These are phyloP conservation scores for Serinus canaria DNA, from an alignment of 2,113 vertebrate species.

Conservation along the genomic window DNA sequence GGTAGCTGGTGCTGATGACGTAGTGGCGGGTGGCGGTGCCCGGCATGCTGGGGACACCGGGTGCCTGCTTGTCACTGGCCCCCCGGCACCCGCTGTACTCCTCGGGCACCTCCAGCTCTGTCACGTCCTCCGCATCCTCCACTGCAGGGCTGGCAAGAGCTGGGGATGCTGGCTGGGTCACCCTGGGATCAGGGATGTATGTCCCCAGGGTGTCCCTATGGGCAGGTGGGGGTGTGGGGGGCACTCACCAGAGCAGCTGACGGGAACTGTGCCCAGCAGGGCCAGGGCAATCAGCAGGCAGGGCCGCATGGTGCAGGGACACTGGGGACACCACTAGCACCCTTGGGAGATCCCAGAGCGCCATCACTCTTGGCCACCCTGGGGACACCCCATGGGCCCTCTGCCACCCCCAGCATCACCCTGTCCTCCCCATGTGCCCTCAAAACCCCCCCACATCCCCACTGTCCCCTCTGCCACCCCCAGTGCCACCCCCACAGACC, in stretches of 20 bases:
- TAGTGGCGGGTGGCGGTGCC: neutral
- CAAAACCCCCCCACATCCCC: neutral
- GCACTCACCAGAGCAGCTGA: neutral
- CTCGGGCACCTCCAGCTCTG: neutral
- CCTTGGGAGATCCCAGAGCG: neutral
- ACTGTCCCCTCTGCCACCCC: too few species aligned
- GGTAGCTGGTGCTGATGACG: accelerated
- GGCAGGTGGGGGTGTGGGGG: neutral
- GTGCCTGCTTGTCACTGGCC: accelerated
- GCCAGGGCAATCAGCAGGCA: neutral
- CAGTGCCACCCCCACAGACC: neutral
- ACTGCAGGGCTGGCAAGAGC: neutral
- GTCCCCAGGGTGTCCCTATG: accelerated
- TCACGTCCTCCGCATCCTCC: neutral
- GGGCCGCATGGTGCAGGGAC: neutral
- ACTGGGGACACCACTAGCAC: neutral
- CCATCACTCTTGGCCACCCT: neutral
- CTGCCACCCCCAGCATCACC: neutral
- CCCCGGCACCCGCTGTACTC: neutral
- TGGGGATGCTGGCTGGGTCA: neutral
- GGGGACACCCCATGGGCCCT: too few species aligned
- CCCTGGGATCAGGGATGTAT: neutral
- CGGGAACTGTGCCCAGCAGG: neutral
- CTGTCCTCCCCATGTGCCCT: neutral
- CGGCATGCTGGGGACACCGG: accelerated